phyloP scores from a whole-genome alignment of 2,113 vertebrate species.

The Peucedramus taeniatus region DNA sequence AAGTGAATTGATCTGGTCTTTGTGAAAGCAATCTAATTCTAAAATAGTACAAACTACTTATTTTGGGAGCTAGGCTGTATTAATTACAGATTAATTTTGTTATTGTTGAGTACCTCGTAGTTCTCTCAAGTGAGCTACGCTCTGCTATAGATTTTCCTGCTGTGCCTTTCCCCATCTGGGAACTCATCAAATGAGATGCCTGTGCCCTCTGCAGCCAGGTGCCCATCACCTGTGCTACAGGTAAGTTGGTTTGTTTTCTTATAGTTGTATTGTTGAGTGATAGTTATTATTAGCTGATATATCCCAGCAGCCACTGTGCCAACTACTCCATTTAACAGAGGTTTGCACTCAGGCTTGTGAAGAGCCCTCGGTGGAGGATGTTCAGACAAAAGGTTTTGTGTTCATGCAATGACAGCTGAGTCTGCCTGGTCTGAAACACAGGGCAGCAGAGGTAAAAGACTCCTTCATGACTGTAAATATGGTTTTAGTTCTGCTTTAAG shows the following conservation, averaged over 20 bases:
- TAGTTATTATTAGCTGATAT: not conserved
- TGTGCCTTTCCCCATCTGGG: not conserved
- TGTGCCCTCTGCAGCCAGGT: not conserved
- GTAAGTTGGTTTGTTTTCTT: not conserved
- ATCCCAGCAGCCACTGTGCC: not conserved
- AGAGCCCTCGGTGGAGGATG: not conserved
- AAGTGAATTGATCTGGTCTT: not conserved
- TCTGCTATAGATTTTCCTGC: not conserved
- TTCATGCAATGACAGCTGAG: not conserved
- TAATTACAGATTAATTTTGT: not conserved
- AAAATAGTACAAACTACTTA: not conserved
- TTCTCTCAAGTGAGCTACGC: not conserved
- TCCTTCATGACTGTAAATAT: rapidly evolving
- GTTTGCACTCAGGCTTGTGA: not conserved
- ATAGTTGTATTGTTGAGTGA: not conserved
- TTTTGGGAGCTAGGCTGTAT: not conserved
- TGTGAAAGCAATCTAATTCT: not conserved
- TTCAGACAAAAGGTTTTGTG: not conserved
- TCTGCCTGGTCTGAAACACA: not conserved
- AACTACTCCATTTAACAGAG: not conserved
- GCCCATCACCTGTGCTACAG: not conserved
- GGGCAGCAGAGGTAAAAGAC: not conserved
- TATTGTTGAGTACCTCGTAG: not conserved
- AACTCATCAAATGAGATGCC: not conserved
- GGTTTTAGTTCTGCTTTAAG: not conserved